Evolutionary conservation across 2,797 vertebrate genomes (phyloP).

Genomic region (Champsocephalus gunnari): DNA sequence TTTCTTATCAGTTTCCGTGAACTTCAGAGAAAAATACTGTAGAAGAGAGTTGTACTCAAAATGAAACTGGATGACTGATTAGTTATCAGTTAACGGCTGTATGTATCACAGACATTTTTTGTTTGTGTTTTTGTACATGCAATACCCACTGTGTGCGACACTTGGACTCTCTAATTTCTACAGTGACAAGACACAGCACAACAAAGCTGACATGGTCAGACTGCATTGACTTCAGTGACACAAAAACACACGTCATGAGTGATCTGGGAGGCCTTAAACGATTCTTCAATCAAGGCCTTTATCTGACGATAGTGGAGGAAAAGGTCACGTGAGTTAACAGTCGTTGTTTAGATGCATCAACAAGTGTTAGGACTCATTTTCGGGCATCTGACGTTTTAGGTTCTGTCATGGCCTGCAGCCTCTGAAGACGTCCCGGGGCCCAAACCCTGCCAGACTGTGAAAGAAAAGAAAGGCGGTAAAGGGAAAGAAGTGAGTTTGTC

Average conservation of each 20-base stretch:
- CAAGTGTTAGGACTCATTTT: not conserved
- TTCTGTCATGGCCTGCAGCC: slow-evolving; percentile 82
- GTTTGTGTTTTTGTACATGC: not conserved
- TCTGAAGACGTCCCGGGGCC: slow-evolving; percentile 27
- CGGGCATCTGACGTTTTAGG: slow-evolving; percentile 66
- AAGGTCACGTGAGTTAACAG: slow-evolving; percentile 79
- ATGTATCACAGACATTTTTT: not conserved
- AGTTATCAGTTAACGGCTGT: not conserved
- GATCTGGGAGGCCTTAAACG: slow-evolving; percentile 85
- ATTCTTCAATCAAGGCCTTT: slow-evolving; percentile 83
- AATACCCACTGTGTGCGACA: not conserved
- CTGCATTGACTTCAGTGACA: slow-evolving; percentile 78
- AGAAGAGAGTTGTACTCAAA: not conserved
- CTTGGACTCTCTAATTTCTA: not conserved
- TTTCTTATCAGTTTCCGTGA: slow-evolving; percentile 37
- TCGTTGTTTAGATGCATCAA: not conserved
- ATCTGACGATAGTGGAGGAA: slow-evolving; percentile 85
- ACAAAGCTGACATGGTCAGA: slow-evolving; percentile 80
- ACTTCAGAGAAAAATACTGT: slow-evolving; percentile 19
- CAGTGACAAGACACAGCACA: slow-evolving; percentile 81
- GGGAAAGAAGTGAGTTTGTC: slow-evolving; percentile 65
- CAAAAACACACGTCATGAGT: slow-evolving; percentile 60
- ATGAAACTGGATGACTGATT: slow-evolving; percentile 12
- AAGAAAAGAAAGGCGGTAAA: slow-evolving; percentile 67
- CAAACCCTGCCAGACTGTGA: slow-evolving; percentile 28